Evolutionary conservation across 2,113 vertebrate species (phyloP), one percentile per base, ranked within the genome.

Genomic region (Brienomyrus brachyistius): DNA sequence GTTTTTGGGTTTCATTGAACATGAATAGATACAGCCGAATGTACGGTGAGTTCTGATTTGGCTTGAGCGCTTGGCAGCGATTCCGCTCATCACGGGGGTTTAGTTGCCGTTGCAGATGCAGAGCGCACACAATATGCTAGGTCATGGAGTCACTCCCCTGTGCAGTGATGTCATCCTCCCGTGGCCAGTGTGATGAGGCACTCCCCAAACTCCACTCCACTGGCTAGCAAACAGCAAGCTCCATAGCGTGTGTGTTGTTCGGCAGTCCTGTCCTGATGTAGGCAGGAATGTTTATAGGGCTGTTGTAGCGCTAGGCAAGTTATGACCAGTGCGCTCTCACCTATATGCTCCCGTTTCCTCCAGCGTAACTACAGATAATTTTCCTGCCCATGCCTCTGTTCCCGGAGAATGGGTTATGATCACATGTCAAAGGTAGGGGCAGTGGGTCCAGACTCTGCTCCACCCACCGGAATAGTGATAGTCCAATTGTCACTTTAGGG

Each of bases 141-240:
- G 50, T 27, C 48, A n/a, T n/a, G 43, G 2, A 31, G n/a, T 31
- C 66, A 50, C 13, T 86, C n/a, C 66, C 66, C 66, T 88, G 66
- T 50, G 62, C 17, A 19, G 31, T 88, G 88, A 88, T 88, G 88
- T 88, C 87, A 88, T 23, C 23, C 59, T 74, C 87, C 45, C 0
- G 17, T 74, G 59, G 87, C 56, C 21, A 59, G 40, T 74, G 27
- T 77, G 62, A 31, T 66, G 62, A 88, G 88, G 88, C 62, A 88
- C 88, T 51, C 88, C 66, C 88, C 48, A 31, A 88, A 51, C 83
- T 51, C 45, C n/a, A 8, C 35, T 35, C 74, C 19, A 48, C 48
- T 48, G 45, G 83, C 47, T 48, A 51, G 48, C 83, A 51, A 27
- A 86, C 47, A 31, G 74, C 40, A 40, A 80, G 19, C 21, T 27